Conservation (phyloP, 2,888 invertebrate species). For the Drosophila algonquin region DNA sequence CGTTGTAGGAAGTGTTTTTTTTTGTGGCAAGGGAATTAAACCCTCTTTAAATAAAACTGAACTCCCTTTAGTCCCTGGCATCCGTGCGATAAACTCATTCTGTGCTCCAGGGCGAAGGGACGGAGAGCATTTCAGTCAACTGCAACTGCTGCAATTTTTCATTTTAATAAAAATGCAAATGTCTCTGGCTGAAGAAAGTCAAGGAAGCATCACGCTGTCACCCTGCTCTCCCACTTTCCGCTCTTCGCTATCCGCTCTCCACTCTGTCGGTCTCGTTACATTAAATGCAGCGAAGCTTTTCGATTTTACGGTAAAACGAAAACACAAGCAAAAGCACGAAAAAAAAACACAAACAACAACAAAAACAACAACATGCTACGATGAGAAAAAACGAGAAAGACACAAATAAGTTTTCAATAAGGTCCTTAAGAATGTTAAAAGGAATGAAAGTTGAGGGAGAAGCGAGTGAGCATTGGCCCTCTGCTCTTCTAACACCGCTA, state of each 20-base stretch:
- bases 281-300: slow-evolving; percentile 68
- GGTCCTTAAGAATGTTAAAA: slow-evolving; percentile 42
- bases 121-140: slow-evolving; percentile 51
- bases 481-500: background rate
- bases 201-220: slow-evolving; percentile 48
- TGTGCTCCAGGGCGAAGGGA: slow-evolving; percentile 23
- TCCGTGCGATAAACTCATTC: background rate
- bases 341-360: slow-evolving; percentile 12
- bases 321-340: slow-evolving; percentile 2
- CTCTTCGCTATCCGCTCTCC: slow-evolving; percentile 5
- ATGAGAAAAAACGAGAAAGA: slow-evolving; percentile 2
- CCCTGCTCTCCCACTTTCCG: background rate
- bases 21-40: no score
- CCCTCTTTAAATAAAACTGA: no score
- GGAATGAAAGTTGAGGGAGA: slow-evolving; percentile 14
- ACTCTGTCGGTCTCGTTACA: slow-evolving; percentile 29
- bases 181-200: slow-evolving; percentile 63
- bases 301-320: slow-evolving; percentile 60
- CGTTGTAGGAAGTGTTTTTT: background rate
- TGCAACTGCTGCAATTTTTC: slow-evolving; percentile 74
- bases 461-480: slow-evolving; percentile 16
- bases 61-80: background rate
- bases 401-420: slow-evolving; percentile 72
- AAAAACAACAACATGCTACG: slow-evolving; percentile 5
- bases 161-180: slow-evolving; percentile 80